Conservation (phyloP, 1,140 invertebrate genomes). For the Aricia agestis region DNA sequence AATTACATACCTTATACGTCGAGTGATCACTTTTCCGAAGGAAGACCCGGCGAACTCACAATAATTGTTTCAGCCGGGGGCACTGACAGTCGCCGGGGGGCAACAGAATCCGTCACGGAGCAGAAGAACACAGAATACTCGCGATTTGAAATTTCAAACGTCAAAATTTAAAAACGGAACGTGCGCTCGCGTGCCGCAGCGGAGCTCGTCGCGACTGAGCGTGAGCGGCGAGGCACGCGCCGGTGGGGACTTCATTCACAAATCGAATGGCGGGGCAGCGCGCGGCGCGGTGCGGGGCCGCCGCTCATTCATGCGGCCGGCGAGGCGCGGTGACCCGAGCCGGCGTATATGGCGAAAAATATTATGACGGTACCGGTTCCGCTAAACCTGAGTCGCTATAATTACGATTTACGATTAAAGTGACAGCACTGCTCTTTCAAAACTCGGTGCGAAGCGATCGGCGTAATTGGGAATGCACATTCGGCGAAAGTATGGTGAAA, state of each 20-base stretch:
- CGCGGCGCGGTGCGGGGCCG: conserved; percentile 25
- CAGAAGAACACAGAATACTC: conserved; percentile 42
- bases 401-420: conserved; percentile 35
- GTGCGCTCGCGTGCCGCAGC: conserved; percentile 58
- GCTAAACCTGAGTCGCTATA: conserved; percentile 29
- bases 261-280: conserved; percentile 57
- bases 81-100: conserved; percentile 8
- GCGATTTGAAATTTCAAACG: conserved; percentile 57
- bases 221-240: conserved; percentile 58
- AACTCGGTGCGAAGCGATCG: conserved; percentile 29
- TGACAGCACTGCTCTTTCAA: conserved; percentile 33
- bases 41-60: conserved; percentile 30
- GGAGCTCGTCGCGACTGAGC: conserved; percentile 63
- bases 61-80: conserved; percentile 25
- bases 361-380: conserved; percentile 30
- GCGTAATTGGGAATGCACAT: conserved; percentile 39
- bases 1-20: conserved; percentile 57
- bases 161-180: conserved; percentile 42
- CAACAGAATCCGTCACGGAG: conserved; percentile 18
- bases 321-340: conserved; percentile 49
- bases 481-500: conserved; percentile 54
- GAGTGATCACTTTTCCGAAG: conserved; percentile 40
- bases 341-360: conserved; percentile 30
- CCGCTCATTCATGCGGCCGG: conserved; percentile 58
- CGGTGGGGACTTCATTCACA: conserved; percentile 70